Conservation (phyloP, 2,888 invertebrate genomes). For the Thymelicus lineola region DNA sequence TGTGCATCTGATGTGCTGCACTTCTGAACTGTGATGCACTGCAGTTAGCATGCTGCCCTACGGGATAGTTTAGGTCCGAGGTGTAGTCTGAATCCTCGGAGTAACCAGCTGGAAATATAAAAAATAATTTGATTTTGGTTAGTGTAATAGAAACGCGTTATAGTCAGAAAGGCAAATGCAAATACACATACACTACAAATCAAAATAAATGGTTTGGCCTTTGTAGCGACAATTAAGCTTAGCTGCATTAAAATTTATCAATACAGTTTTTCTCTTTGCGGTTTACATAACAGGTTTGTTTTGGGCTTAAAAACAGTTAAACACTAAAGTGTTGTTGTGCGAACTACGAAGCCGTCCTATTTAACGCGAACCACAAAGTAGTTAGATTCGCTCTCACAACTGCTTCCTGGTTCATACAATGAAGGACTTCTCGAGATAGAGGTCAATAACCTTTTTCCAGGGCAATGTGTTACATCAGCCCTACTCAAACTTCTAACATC, state of each 20-base stretch:
- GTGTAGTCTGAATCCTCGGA: conserved; percentile 99
- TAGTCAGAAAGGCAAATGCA: too few species aligned
- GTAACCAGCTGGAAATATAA: conserved; percentile 89
- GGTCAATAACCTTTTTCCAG: conserved; percentile 30
- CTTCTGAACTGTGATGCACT: conserved; percentile 95
- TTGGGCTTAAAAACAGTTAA: too few species aligned
- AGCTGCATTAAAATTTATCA: too few species aligned
- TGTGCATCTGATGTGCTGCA: conserved; percentile 91
- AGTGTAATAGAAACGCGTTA: too few species aligned
- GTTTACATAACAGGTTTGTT: too few species aligned
- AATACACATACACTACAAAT: too few species aligned
- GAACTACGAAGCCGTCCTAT: background rate
- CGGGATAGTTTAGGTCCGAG: conserved; percentile 97
- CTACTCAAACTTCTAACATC: conserved; percentile 8
- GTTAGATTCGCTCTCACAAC: conserved; percentile 1
- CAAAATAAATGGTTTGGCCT: too few species aligned
- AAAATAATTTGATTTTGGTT: background rate
- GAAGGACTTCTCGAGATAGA: conserved; percentile 19
- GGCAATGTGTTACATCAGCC: conserved; percentile 21
- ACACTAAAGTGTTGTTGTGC: too few species aligned
- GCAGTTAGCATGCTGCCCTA: conserved; percentile 95
- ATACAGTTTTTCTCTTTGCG: too few species aligned
- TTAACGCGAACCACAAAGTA: conserved; percentile 1
- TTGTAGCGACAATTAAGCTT: too few species aligned
- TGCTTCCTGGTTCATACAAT: conserved; percentile 24